A percentile compares a stretch with the other conserved stretches of the same genome.
Conservation (phyloP, 1,140 invertebrate genomes). For the Armadillidium nasatum region DNA sequence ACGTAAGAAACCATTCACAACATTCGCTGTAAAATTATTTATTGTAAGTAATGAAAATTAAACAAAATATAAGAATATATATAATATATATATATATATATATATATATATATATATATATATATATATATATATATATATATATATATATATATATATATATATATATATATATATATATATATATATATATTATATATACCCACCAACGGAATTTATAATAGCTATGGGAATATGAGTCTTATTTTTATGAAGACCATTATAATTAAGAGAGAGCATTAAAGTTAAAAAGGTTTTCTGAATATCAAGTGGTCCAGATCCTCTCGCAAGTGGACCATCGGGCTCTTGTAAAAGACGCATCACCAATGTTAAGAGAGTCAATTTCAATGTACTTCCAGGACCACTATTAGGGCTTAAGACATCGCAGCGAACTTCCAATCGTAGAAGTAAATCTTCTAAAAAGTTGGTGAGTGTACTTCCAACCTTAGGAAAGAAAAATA, state of each 20-base stretch:
- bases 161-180: neutral
- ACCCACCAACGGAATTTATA: constrained; percentile 63
- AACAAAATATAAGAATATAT: no score
- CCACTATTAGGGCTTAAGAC: constrained; percentile 56
- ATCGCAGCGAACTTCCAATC: constrained; percentile 66
- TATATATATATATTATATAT: constrained; percentile 23
- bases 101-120: no score
- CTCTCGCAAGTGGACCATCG: constrained; percentile 63
- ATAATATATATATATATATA: no score
- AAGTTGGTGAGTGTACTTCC: constrained; percentile 71
- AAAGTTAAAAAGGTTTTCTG: constrained; percentile 68
- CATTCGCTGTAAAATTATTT: constrained; percentile 48
- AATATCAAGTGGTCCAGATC: constrained; percentile 73
- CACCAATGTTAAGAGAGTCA: constrained; percentile 64
- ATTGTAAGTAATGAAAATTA: no score
- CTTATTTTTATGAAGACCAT: constrained; percentile 60
- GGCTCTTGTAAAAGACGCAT: constrained; percentile 66
- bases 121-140: no score
- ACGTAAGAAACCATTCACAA: constrained; percentile 59
- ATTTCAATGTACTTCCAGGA: constrained; percentile 61
- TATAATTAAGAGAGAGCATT: constrained; percentile 62
- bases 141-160: no score
- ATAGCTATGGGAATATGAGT: constrained; percentile 67
- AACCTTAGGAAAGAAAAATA: constrained; percentile 56
- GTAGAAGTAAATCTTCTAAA: constrained; percentile 65